These are phyloP conservation scores for Drosophila neotestacea DNA, from an alignment of 2,888 invertebrate genomes.

Conservation along the genomic window DNA sequence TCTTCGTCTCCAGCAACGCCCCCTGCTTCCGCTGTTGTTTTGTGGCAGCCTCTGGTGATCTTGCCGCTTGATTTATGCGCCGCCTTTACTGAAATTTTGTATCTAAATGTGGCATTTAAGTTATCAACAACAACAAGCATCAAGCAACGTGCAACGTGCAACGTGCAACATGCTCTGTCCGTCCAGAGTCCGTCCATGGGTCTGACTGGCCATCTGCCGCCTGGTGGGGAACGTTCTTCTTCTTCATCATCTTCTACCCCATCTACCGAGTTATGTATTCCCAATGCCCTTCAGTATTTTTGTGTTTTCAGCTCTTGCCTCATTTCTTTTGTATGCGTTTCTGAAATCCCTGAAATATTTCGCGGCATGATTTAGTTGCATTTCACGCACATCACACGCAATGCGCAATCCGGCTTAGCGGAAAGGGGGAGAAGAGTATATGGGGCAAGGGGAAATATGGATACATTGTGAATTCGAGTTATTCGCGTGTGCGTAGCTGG, in stretches of 20 bases:
- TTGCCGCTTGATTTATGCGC: conserved; percentile 74
- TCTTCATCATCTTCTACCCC: background rate
- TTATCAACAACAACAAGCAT: conserved; percentile 71
- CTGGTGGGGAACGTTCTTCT: conserved; percentile 58
- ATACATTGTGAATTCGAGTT: conserved; percentile 57
- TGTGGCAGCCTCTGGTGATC: conserved; percentile 69
- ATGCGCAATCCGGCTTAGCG: conserved; percentile 30
- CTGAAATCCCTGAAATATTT: conserved; percentile 78
- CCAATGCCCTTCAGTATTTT: conserved; percentile 37
- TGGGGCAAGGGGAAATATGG: conserved; percentile 18
- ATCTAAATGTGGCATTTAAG: conserved; percentile 81
- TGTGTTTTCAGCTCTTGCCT: conserved; percentile 51
- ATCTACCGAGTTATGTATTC: conserved; percentile 9
- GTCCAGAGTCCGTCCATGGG: conserved; percentile 22
- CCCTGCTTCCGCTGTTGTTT: conserved; percentile 55
- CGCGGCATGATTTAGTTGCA: conserved; percentile 80
- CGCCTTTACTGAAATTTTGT: conserved; percentile 78
- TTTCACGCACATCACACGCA: conserved; percentile 78
- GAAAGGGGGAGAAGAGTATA: background rate
- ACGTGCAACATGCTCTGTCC: conserved; percentile 6
- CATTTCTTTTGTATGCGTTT: conserved; percentile 55
- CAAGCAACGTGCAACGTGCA: conserved; percentile 19
- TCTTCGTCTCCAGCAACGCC: conserved; percentile 49
- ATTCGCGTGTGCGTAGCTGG: conserved; percentile 60
- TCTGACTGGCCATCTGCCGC: conserved; percentile 68